phyloP scores from a whole-genome alignment of 2,888 invertebrate species.

The Nomada ruficornis region DNA sequence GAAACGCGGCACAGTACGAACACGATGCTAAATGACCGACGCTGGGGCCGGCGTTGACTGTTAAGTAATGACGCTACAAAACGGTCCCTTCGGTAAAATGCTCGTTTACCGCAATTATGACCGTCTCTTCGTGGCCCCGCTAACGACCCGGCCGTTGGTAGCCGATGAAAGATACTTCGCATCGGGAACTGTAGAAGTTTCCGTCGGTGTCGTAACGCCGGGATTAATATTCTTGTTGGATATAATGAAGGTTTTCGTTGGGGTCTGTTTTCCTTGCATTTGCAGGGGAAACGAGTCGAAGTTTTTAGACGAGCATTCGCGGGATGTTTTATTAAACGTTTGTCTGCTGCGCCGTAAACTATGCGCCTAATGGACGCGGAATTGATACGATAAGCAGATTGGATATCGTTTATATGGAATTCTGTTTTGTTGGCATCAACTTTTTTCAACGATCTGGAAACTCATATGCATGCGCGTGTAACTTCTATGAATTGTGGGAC shows the following conservation, averaged over 20 bases:
- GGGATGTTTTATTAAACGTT: too few species aligned
- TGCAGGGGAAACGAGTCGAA: too few species aligned
- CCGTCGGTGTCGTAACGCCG: background rate
- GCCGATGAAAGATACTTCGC: conserved; percentile 47
- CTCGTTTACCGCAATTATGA: conserved; percentile 62
- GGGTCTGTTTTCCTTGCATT: background rate
- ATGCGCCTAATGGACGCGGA: too few species aligned
- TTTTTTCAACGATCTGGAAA: too few species aligned
- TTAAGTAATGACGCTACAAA: conserved; percentile 64
- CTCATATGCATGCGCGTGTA: too few species aligned
- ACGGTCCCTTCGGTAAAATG: conserved; percentile 59
- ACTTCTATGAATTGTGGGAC: too few species aligned
- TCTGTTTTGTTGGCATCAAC: too few species aligned
- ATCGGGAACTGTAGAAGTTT: conserved; percentile 22
- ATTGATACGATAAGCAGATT: too few species aligned
- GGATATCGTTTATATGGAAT: too few species aligned
- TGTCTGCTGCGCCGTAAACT: too few species aligned
- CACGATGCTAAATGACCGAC: conserved; percentile 55
- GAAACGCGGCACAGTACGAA: conserved; percentile 22
- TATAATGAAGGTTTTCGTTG: background rate
- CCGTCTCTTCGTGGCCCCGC: conserved; percentile 46
- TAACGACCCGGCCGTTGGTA: conserved; percentile 52
- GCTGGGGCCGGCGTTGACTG: conserved; percentile 41
- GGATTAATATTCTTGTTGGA: background rate
- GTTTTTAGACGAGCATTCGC: too few species aligned